Conservation (phyloP, 2,888 invertebrate species). For the Drosophila seclusa region DNA sequence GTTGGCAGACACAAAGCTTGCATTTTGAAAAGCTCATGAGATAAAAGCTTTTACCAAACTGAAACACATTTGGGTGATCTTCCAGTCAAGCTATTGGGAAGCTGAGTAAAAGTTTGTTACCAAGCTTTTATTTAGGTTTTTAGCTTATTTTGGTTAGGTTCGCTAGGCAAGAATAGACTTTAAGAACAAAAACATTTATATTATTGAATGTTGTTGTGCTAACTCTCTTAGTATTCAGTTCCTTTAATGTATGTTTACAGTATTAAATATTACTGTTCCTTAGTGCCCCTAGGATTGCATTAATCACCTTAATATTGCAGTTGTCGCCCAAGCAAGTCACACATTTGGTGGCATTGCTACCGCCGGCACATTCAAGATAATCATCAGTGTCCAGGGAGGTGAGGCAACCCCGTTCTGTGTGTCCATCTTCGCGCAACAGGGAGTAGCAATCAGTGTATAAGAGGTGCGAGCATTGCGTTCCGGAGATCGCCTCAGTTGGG, state of each 20-base stretch:
- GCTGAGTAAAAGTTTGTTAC: not conserved
- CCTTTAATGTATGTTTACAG: not conserved
- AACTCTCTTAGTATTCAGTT: not conserved
- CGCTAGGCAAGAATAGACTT: not conserved
- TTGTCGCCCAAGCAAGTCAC: slow-evolving; percentile 59
- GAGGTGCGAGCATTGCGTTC: slow-evolving; percentile 51
- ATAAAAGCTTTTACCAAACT: not conserved
- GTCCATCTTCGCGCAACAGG: slow-evolving; percentile 69
- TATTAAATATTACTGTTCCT: too few species aligned
- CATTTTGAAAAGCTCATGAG: not conserved
- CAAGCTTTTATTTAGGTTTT: not conserved
- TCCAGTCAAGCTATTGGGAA: not conserved
- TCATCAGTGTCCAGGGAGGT: slow-evolving; percentile 63
- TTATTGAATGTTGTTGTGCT: not conserved
- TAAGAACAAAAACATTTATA: not conserved
- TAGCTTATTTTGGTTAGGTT: not conserved
- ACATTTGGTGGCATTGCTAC: slow-evolving; percentile 63
- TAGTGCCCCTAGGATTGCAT: too few species aligned
- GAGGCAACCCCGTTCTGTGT: slow-evolving; percentile 81
- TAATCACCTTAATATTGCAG: slow-evolving; percentile 73
- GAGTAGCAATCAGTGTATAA: slow-evolving; percentile 77
- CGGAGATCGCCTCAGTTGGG: slow-evolving; percentile 38
- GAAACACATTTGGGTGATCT: not conserved
- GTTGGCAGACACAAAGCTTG: not conserved
- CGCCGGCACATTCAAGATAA: slow-evolving; percentile 64